Base-by-base conservation (phyloP, 2,113 vertebrate species). In the Ochotona curzoniae region DNA sequence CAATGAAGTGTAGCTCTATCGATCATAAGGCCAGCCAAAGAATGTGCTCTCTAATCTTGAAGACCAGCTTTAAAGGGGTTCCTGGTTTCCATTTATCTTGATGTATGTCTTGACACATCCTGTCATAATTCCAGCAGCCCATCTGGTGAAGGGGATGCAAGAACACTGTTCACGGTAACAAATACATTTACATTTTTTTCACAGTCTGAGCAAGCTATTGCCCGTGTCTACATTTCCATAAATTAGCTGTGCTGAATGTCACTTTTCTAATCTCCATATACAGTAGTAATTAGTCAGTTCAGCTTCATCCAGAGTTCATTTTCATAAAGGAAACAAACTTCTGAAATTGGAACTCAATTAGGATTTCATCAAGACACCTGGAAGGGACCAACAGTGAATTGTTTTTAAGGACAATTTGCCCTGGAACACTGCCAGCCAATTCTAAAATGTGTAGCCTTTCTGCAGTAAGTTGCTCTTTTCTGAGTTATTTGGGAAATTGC, bases 111-210 rank as follows among this genome's bases (percentile, higher is more conserved):
- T 85, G 83, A 93, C 79, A 67, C 1, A 49, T 75, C 76, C 44
- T 7, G 4, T 71, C 89, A 64, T 91, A 89, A 95, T 92, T 95
- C 86, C 79, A 81, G 69, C 75, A 90, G 83, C 74, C 88, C 84
- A 88, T 94, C 90, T 95, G 86, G 74, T 95, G 79, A 81, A 90
- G 51, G 38, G 92, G 60, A 83, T 64, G 73, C 0, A 3, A 80
- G 67, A 90, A 89, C 85, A 75, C 28, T 92, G 91, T 83, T 94
- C 79, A 64, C 0, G 2, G 20, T 21, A 76, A 66, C 79, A 94
- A 94, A 91, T 94, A 67, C 61, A 66, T 84, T 87, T 80, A 75
- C 49, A 23, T 83, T n/a, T 83, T 49, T 93, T 78, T 67, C 73
- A 69, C 47, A 44, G 35, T 71, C 70, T 83, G 90, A 80, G 54